Evolutionary conservation across 1,140 invertebrate genomes (phyloP), one percentile per base, ranked within the genome.

Genomic region (Rhizoglyphus robini): DNA sequence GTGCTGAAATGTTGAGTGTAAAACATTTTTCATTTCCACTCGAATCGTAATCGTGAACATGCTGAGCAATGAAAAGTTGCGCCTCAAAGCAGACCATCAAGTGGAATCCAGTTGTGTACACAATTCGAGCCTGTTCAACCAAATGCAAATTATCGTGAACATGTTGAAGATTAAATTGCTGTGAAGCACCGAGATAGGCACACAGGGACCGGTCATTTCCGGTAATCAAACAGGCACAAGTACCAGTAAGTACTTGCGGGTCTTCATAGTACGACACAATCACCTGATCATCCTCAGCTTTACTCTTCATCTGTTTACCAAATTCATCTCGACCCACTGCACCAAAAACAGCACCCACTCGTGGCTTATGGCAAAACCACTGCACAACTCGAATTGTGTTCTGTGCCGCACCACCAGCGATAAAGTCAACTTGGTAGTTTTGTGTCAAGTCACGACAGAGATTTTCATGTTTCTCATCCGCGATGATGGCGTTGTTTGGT

Each of bases 121-220:
- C 46, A 32, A 68, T 34, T 29, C 57, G 25, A 25, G 68, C 61
- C 34, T 66, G 25, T 57, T 68, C 63, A 4, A 66, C 67, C 3
- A 27, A 57, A 29, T 29, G 3, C 25, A 54, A 61, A 20, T 65
- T 69, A 3, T 58, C 29, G 11, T 38, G 77, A 31, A 99, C 79
- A 75, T 97, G 93, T 61, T 88, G 85, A 8, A 58, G 29, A 11
- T 88, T 92, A 76, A 98, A 99, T 71, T 83, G 82, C 78, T 96
- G 92, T 2, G 95, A 94, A 38, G 95, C 94, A 23, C 88, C 92
- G 66, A 99, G 77, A 79, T 97, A 90, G 2, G 96, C 95, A 76
- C 90, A 91, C 1, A 99, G 78, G 2, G 93, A 97, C 68, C 94
- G 83, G 75, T 88, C 82, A 48, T 81, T 84, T 48, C 85, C 87